A percentile compares a stretch with the other conserved stretches of the same genome.
phyloP scores from a whole-genome alignment of 1,140 invertebrate genomes.

The Gonatopus flavifemur region DNA sequence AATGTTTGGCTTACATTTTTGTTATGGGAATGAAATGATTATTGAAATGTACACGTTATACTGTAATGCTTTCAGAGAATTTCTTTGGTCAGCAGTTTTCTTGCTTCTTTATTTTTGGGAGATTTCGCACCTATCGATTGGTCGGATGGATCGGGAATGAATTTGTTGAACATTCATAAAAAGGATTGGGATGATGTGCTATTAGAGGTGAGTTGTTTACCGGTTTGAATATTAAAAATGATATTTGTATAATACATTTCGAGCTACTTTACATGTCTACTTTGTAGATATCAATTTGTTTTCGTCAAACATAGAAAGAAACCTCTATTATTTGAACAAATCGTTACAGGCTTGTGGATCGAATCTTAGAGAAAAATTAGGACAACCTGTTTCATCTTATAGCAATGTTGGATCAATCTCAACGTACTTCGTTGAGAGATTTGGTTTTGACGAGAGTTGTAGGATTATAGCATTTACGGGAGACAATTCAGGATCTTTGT shows the following conservation, averaged over 20 bases:
- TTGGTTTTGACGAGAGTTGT: conserved; percentile 80
- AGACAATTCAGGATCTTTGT: conserved; percentile 87
- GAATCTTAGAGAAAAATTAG: conserved; percentile 70
- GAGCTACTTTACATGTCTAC: too few relatives aligned
- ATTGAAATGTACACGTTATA: conserved; percentile 19
- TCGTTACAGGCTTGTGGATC: conserved; percentile 65
- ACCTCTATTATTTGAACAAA: neutral
- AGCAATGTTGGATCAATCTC: conserved; percentile 73
- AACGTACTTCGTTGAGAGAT: conserved; percentile 80
- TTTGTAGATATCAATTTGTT: too few relatives aligned
- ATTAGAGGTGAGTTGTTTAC: conserved; percentile 64
- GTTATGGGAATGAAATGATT: conserved; percentile 1
- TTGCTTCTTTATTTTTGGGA: conserved; percentile 86
- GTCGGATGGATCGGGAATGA: conserved; percentile 96
- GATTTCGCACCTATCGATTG: conserved; percentile 87
- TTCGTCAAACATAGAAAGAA: too few relatives aligned
- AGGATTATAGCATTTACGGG: conserved; percentile 88
- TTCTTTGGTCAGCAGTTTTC: conserved; percentile 91
- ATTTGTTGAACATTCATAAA: conserved; percentile 82
- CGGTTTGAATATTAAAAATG: neutral
- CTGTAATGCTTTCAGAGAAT: conserved; percentile 70
- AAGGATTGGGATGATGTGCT: conserved; percentile 78
- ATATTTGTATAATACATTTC: neutral
- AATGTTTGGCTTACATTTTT: too few relatives aligned
- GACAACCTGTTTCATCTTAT: conserved; percentile 69